Percentiles rank a stretch among this genome's conserved stretches.
Evolutionary conservation across 2,888 invertebrate genomes (phyloP).

Genomic region (Mamestra brassicae): DNA sequence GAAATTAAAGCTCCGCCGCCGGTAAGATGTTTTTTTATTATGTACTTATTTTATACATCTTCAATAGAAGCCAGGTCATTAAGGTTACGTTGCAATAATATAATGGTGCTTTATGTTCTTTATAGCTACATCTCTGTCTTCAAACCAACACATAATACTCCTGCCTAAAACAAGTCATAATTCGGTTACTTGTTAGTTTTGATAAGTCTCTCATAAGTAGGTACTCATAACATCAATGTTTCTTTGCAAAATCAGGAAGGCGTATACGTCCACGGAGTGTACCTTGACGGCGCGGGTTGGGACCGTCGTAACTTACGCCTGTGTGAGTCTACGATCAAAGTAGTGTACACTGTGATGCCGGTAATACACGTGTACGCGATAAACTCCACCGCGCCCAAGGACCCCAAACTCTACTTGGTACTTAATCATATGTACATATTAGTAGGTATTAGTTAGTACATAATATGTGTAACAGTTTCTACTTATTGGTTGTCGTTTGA

Average conservation of each 20-base stretch:
- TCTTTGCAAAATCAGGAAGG: conserved; percentile 92
- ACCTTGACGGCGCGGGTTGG: conserved; percentile 97
- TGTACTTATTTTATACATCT: neutral
- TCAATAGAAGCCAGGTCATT: neutral
- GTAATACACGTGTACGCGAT: conserved; percentile 95
- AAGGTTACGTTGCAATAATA: neutral
- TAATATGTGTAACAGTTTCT: neutral
- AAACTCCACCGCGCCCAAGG: conserved; percentile 93
- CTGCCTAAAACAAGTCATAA: neutral
- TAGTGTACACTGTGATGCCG: conserved; percentile 95
- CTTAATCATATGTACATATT: neutral
- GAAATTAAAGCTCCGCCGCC: conserved; percentile 93
- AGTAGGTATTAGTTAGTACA: neutral
- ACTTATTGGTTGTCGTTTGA: conserved; percentile 8
- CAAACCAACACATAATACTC: neutral
- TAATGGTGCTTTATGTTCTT: neutral
- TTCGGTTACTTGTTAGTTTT: neutral
- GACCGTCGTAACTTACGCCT: conserved; percentile 93
- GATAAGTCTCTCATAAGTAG: neutral
- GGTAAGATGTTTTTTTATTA: conserved; percentile 78
- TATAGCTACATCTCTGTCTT: neutral
- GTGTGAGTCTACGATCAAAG: conserved; percentile 95
- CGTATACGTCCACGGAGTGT: conserved; percentile 96
- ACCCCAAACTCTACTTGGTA: conserved; percentile 94
- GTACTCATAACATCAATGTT: conserved; percentile 2